phyloP scores from a whole-genome alignment of 2,113 vertebrate species.

The Heterocephalus glaber region DNA sequence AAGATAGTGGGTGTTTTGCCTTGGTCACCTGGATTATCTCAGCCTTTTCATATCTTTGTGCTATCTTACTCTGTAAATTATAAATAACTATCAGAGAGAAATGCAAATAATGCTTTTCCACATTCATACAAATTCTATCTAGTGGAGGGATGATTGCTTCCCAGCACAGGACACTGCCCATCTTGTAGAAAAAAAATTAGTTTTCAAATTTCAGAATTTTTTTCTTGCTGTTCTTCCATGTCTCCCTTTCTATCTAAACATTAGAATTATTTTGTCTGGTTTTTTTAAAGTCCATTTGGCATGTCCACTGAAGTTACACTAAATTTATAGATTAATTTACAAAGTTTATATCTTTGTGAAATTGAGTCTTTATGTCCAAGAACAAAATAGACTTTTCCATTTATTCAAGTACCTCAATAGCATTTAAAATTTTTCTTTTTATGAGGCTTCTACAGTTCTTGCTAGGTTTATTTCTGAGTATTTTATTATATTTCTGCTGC shows the following conservation, averaged over 20 bases:
- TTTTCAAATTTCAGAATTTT: constrained; percentile 17
- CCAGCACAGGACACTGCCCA: background rate
- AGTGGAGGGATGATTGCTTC: too few relatives aligned
- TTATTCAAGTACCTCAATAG: constrained; percentile 26
- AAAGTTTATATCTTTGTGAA: constrained; percentile 48
- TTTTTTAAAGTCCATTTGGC: constrained; percentile 40
- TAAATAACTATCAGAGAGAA: background rate
- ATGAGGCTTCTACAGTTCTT: constrained; percentile 18
- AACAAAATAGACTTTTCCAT: constrained; percentile 40
- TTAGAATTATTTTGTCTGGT: background rate
- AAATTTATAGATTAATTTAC: constrained; percentile 62
- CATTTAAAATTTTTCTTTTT: constrained; percentile 37
- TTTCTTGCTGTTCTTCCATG: background rate
- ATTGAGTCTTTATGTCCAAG: constrained; percentile 39
- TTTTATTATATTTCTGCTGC: constrained; percentile 33
- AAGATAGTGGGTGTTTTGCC: background rate
- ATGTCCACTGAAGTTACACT: constrained; percentile 22
- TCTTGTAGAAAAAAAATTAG: background rate
- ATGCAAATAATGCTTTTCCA: background rate
- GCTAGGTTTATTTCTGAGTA: constrained; percentile 36
- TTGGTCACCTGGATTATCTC: background rate
- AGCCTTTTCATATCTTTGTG: background rate
- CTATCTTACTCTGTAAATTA: background rate
- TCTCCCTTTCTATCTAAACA: constrained; percentile 16
- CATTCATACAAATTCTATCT: background rate